These are phyloP conservation scores for Corydoras sp. DNA, from an alignment of 2,113 vertebrate species.

Conservation along the genomic window DNA sequence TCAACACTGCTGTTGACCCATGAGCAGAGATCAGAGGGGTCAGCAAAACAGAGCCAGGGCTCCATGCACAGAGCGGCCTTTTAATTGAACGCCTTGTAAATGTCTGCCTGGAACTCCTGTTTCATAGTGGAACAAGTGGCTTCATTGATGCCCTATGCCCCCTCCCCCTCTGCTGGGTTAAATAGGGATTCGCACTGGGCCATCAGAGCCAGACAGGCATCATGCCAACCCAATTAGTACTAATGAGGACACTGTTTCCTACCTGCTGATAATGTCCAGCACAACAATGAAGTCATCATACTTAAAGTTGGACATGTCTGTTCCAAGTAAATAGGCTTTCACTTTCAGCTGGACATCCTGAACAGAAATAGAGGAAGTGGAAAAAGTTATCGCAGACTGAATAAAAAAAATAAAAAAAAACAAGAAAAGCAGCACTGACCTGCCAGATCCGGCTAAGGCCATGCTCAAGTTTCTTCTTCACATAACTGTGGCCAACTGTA, in stretches of 20 bases:
- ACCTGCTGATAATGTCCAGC: slow-evolving; percentile 96
- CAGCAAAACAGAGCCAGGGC: slow-evolving; percentile 4
- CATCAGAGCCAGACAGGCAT: neutral
- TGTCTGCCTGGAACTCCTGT: slow-evolving; percentile 9
- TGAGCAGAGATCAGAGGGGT: slow-evolving; percentile 7
- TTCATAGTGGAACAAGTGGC: slow-evolving; percentile 9
- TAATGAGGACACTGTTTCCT: slow-evolving; percentile 42
- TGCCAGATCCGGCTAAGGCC: slow-evolving; percentile 96
- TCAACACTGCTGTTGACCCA: slow-evolving; percentile 20
- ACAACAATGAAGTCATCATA: slow-evolving; percentile 99
- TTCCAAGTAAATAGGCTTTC: slow-evolving; percentile 94
- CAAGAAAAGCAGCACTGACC: slow-evolving; percentile 57
- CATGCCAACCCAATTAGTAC: slow-evolving; percentile 44
- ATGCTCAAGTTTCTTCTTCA: slow-evolving; percentile 97
- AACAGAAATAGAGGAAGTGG: neutral
- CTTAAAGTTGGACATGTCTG: slow-evolving; percentile 97
- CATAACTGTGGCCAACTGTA: slow-evolving; percentile 86
- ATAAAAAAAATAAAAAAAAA: neutral
- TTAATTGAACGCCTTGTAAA: slow-evolving; percentile 43
- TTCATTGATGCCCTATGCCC: slow-evolving; percentile 32
- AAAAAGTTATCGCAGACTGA: neutral
- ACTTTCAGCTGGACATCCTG: slow-evolving; percentile 98
- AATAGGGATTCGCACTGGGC: slow-evolving; percentile 16
- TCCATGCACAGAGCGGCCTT: slow-evolving; percentile 36
- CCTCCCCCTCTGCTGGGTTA: slow-evolving; percentile 3